These are phyloP conservation scores for Rhysida immarginata DNA, from an alignment of 1,140 invertebrate species.

Conservation along the genomic window DNA sequence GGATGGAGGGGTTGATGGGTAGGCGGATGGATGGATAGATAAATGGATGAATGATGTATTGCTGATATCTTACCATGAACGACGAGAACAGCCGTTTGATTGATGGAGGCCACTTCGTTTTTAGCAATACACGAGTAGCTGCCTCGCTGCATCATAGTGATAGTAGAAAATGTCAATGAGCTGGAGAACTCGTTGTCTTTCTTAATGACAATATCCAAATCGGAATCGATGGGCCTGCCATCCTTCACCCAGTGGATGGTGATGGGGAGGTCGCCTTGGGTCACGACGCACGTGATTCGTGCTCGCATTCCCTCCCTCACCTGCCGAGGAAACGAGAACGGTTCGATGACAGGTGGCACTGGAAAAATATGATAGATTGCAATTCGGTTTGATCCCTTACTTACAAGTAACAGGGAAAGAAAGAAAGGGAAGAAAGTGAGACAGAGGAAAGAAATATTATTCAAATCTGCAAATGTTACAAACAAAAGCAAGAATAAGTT, in stretches of 20 bases:
- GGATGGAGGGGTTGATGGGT: too few relatives aligned
- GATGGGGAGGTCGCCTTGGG: slow-evolving; percentile 45
- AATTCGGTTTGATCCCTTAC: too few relatives aligned
- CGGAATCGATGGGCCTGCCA: slow-evolving; percentile 29
- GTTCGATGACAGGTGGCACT: slow-evolving; percentile 34
- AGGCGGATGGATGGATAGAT: too few relatives aligned
- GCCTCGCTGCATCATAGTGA: slow-evolving; percentile 17
- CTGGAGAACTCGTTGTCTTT: slow-evolving; percentile 47
- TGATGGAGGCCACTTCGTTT: slow-evolving; percentile 25
- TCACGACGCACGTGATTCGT: slow-evolving; percentile 31
- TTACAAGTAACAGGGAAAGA: too few relatives aligned
- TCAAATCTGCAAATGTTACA: too few relatives aligned
- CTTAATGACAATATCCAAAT: slow-evolving; percentile 35
- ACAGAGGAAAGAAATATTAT: too few relatives aligned
- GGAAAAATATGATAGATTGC: not conserved
- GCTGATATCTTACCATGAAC: slow-evolving; percentile 30
- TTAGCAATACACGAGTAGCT: slow-evolving; percentile 24
- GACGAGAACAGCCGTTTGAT: slow-evolving; percentile 27
- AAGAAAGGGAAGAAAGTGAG: too few relatives aligned
- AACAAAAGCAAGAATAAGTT: too few relatives aligned
- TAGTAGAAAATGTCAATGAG: slow-evolving; percentile 6
- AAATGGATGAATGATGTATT: too few relatives aligned
- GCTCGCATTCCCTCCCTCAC: slow-evolving; percentile 30
- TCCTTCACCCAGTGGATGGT: slow-evolving; percentile 53
- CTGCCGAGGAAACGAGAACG: slow-evolving; percentile 25